Conservation (phyloP, 2,113 vertebrate species). For the Atrichornis clamosus region DNA sequence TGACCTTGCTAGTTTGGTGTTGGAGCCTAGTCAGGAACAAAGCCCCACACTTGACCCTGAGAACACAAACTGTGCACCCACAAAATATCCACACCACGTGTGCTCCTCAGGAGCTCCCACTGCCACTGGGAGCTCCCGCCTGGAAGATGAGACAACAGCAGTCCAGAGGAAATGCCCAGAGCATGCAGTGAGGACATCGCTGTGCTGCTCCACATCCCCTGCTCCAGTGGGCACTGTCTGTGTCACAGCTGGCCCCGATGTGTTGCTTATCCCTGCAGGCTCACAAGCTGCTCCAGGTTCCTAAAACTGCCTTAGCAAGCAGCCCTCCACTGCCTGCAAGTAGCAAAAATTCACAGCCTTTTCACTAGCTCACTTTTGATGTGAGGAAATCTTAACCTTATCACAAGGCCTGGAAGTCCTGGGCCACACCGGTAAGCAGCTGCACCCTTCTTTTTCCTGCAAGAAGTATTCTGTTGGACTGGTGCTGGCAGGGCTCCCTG, state of each 20-base stretch:
- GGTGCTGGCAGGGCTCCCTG: not conserved
- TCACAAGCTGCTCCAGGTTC: not conserved
- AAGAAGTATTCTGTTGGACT: not conserved
- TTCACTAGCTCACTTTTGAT: not conserved
- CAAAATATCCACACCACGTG: fast-evolving
- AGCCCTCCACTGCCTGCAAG: not conserved
- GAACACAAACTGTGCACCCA: fast-evolving
- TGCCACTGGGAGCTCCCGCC: not conserved
- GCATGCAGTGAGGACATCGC: fast-evolving
- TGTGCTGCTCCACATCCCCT: not conserved
- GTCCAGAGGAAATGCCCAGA: not conserved
- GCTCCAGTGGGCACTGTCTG: not conserved
- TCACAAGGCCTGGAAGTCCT: not conserved
- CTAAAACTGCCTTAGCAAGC: not conserved
- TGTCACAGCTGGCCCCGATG: not conserved
- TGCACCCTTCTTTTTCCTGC: not conserved
- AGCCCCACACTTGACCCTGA: not conserved
- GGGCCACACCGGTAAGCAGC: not conserved
- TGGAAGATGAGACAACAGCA: not conserved
- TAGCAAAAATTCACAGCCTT: not conserved
- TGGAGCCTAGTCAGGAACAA: fast-evolving
- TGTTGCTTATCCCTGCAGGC: fast-evolving
- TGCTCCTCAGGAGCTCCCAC: not conserved
- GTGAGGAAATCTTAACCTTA: not conserved
- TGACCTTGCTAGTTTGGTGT: not conserved